Evolutionary conservation across 2,113 vertebrate species (phyloP).

Genomic region (Puntigrus tetrazona): DNA sequence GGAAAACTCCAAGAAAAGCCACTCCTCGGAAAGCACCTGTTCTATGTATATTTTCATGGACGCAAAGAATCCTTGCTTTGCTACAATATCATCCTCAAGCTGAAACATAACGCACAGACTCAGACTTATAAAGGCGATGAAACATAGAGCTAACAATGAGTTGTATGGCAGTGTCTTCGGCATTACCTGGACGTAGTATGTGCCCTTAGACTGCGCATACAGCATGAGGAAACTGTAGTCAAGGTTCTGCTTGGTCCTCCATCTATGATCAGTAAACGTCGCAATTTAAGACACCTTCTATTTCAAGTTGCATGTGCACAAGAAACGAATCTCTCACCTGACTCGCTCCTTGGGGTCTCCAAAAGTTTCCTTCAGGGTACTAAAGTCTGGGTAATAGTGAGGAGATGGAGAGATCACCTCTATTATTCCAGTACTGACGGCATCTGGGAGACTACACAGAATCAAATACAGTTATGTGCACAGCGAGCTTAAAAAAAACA

Average conservation of each 20-base stretch:
- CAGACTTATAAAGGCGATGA: neutral
- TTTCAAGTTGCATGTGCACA: neutral
- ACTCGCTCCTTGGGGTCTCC: conserved; percentile 79
- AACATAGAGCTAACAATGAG: neutral
- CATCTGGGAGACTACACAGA: conserved; percentile 74
- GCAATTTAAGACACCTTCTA: neutral
- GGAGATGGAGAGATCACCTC: conserved; percentile 82
- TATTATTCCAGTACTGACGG: conserved; percentile 78
- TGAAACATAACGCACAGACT: conserved; percentile 60
- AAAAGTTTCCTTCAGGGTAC: conserved; percentile 69
- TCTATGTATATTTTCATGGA: conserved; percentile 84
- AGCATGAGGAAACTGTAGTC: conserved; percentile 94
- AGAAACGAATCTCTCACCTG: conserved; percentile 70
- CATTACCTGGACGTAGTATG: conserved; percentile 89
- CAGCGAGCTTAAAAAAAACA: neutral
- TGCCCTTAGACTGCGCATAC: conserved; percentile 86
- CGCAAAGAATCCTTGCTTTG: conserved; percentile 85
- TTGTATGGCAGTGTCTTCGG: neutral
- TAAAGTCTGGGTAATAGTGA: conserved; percentile 78
- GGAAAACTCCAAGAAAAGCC: conserved; percentile 95
- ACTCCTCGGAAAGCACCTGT: conserved; percentile 78
- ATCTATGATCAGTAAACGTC: conserved; percentile 68
- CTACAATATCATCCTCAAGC: conserved; percentile 95
- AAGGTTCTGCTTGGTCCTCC: conserved; percentile 88
- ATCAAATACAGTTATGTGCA: neutral